Percentiles rank a stretch among this genome's conserved stretches.
Evolutionary conservation across 1,140 invertebrate species (phyloP).

Genomic region (Aphaenogaster rudis): DNA sequence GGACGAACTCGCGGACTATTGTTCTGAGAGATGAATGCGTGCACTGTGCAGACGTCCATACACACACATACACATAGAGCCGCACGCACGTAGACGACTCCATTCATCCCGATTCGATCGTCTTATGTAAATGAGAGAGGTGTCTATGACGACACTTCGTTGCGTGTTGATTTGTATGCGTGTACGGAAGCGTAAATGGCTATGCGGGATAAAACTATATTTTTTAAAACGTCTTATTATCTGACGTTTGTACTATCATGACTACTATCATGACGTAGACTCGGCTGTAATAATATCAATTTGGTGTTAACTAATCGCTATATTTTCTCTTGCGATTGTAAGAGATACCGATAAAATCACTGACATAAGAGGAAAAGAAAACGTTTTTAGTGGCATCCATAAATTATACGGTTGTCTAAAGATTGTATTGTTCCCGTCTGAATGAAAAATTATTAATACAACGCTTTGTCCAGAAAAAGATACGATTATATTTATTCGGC

Average conservation of each 20-base stretch:
- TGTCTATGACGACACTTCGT: conserved; percentile 3
- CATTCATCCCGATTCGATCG: conserved; percentile 47
- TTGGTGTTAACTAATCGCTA: neutral
- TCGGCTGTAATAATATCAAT: conserved; percentile 18
- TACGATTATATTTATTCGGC: neutral
- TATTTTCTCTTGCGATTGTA: conserved; percentile 1
- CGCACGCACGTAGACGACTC: neutral
- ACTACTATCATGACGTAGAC: neutral
- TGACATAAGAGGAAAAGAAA: neutral
- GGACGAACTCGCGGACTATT: conserved; percentile 55
- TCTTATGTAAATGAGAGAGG: conserved; percentile 33
- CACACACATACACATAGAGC: neutral
- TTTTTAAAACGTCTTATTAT: neutral
- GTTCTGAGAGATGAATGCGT: conserved; percentile 71
- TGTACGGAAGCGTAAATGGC: neutral
- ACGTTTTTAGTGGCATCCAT: neutral
- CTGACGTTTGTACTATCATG: neutral
- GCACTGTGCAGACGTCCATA: neutral
- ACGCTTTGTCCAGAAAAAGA: neutral
- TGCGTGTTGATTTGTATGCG: conserved; percentile 2
- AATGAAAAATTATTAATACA: conserved; percentile 16
- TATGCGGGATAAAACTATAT: conserved; percentile 19
- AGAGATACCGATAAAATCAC: neutral
- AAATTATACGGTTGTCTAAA: neutral
- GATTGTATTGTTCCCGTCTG: neutral